phyloP scores from a whole-genome alignment of 2,888 invertebrate species.

The Pyrrhia umbra region DNA sequence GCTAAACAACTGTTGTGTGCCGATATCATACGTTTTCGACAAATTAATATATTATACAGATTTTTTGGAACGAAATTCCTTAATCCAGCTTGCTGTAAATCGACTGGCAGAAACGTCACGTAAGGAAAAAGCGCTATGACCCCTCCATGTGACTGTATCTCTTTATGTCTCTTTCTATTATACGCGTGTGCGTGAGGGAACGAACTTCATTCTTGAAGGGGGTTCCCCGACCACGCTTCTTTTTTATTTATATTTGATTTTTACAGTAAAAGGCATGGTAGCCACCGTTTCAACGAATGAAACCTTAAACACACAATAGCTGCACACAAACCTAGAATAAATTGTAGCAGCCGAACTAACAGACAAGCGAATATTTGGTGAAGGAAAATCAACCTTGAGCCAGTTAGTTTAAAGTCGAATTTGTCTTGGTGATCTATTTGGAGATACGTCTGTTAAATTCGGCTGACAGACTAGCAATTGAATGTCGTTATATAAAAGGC shows the following conservation, averaged over 20 bases:
- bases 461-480: conserved; percentile 61
- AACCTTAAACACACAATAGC: conserved; percentile 65
- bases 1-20: conserved; percentile 79
- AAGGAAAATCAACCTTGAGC: conserved; percentile 47
- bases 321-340: conserved; percentile 77
- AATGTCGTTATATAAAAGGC: conserved; percentile 34
- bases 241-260: conserved; percentile 19
- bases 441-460: conserved; percentile 53
- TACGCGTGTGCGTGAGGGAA: too few relatives aligned
- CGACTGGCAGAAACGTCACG: neutral
- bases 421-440: conserved; percentile 38
- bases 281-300: conserved; percentile 14
- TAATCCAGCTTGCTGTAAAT: neutral
- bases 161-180: too few relatives aligned
- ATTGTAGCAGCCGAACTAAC: conserved; percentile 64
- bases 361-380: conserved; percentile 41
- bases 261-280: conserved; percentile 19
- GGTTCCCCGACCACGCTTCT: neutral
- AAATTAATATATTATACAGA: conserved; percentile 40
- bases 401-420: conserved; percentile 50
- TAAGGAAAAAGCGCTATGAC: too few relatives aligned
- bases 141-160: too few relatives aligned
- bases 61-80: neutral
- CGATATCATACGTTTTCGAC: conserved; percentile 61
- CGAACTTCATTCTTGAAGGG: neutral